These are phyloP conservation scores for Schlechtendalia chinensis DNA, from an alignment of 1,140 invertebrate genomes.

Conservation along the genomic window DNA sequence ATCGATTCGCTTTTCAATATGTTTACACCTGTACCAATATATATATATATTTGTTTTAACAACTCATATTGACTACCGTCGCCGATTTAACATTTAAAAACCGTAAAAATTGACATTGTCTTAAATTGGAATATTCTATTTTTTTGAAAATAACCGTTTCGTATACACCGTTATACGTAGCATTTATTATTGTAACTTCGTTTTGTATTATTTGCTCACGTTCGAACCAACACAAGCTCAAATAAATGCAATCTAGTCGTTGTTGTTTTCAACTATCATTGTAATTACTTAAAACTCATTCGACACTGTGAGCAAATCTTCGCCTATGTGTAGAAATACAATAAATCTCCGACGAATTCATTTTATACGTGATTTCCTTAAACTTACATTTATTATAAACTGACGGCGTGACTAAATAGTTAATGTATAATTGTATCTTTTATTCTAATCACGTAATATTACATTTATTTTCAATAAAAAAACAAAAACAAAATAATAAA, in stretches of 20 bases:
- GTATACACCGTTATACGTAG: too few species aligned
- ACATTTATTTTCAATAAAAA: not conserved
- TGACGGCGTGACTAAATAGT: not conserved
- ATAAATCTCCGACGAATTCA: not conserved
- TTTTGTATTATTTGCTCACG: too few species aligned
- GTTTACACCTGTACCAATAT: not conserved
- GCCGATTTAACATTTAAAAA: too few species aligned
- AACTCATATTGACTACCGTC: not conserved
- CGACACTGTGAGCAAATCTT: not conserved
- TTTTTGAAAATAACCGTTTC: not conserved
- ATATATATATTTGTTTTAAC: not conserved
- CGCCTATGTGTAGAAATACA: not conserved
- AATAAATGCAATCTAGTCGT: too few species aligned
- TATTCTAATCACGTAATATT: too few species aligned
- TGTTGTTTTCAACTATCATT: too few species aligned
- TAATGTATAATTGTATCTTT: too few species aligned
- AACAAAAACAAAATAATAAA: too few species aligned
- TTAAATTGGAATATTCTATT: too few species aligned
- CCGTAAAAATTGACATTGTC: too few species aligned
- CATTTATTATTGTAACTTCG: too few species aligned
- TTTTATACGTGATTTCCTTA: not conserved
- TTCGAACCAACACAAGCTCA: too few species aligned
- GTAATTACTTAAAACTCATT: not conserved
- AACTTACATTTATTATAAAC: constrained; percentile 1
- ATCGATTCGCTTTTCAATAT: not conserved